phyloP scores from a whole-genome alignment of 2,113 vertebrate genomes.

The Laticauda laticaudata region DNA sequence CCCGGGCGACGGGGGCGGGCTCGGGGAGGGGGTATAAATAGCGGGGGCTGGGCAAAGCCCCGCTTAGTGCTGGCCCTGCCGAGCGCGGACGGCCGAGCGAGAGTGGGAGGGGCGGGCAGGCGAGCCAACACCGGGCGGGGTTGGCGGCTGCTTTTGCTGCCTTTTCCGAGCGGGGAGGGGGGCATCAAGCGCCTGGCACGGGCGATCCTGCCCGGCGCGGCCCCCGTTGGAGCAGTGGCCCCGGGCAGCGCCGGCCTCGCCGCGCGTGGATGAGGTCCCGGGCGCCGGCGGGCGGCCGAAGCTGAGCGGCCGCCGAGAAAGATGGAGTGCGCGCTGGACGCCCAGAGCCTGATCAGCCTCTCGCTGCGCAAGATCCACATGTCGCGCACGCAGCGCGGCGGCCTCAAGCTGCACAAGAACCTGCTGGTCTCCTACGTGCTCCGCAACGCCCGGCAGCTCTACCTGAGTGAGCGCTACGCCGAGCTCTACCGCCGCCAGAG shows the following conservation, averaged over 20 bases:
- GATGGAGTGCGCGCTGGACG: slow-evolving; percentile 91
- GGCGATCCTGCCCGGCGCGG: not conserved
- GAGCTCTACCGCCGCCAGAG: slow-evolving; percentile 81
- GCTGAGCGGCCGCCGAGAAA: slow-evolving; percentile 42
- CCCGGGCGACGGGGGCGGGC: slow-evolving; percentile 38
- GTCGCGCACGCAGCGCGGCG: slow-evolving; percentile 90
- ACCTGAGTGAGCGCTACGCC: slow-evolving; percentile 87
- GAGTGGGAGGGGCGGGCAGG: not conserved
- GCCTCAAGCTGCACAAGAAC: slow-evolving; percentile 95
- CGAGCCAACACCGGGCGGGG: not conserved
- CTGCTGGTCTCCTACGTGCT: slow-evolving; percentile 92
- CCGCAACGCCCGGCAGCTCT: slow-evolving; percentile 90
- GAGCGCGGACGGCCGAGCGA: slow-evolving; percentile 36
- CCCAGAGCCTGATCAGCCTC: slow-evolving; percentile 90
- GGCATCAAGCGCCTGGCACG: not conserved
- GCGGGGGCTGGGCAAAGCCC: slow-evolving; percentile 70
- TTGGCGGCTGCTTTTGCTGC: not conserved
- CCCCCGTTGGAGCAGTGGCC: not conserved
- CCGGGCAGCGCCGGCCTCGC: not conserved
- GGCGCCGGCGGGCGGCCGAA: not conserved
- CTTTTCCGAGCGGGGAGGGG: not conserved
- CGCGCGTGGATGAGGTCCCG: slow-evolving; percentile 9
- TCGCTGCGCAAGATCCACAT: slow-evolving; percentile 95
- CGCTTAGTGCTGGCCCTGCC: slow-evolving; percentile 74
- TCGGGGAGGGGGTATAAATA: slow-evolving; percentile 65